A percentile compares a stretch with the other conserved stretches of the same genome.
phyloP scores from a whole-genome alignment of 2,113 vertebrate species.

The Syrrhaptes paradoxus region DNA sequence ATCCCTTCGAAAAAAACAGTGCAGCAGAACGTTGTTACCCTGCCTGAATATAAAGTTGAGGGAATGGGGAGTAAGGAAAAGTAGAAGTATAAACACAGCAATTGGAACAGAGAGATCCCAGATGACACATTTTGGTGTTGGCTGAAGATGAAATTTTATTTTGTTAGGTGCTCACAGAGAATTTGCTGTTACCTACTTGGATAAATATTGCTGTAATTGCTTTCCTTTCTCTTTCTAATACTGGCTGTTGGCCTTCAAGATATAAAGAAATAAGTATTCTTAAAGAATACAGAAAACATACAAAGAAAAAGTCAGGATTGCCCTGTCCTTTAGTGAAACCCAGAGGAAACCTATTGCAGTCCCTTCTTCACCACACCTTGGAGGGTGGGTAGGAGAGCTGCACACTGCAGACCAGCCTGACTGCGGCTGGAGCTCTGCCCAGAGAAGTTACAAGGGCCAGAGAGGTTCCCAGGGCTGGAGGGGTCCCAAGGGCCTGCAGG shows the following conservation, averaged over 20 bases:
- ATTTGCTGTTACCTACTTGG: not conserved
- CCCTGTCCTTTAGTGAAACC: not conserved
- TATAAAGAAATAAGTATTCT: not conserved
- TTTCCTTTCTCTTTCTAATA: not conserved
- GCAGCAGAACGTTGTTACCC: rapidly evolving
- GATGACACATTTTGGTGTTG: not conserved
- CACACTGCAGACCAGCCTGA: not conserved
- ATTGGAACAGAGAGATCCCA: not conserved
- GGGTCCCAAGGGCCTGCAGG: not conserved
- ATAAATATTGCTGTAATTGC: not conserved
- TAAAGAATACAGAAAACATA: not conserved
- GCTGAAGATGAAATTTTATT: not conserved
- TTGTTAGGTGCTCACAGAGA: not conserved
- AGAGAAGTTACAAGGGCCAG: not conserved
- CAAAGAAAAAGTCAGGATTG: not conserved
- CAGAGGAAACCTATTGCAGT: not conserved
- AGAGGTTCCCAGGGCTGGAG: not conserved
- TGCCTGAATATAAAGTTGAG: not conserved
- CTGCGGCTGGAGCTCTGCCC: not conserved
- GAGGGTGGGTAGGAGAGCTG: not conserved
- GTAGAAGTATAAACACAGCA: not conserved
- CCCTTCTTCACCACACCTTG: not conserved
- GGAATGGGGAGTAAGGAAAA: not conserved
- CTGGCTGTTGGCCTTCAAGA: not conserved
- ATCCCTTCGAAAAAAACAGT: not conserved